Evolutionary conservation across 2,888 invertebrate species (phyloP).

Genomic region (Pyrrhia umbra): DNA sequence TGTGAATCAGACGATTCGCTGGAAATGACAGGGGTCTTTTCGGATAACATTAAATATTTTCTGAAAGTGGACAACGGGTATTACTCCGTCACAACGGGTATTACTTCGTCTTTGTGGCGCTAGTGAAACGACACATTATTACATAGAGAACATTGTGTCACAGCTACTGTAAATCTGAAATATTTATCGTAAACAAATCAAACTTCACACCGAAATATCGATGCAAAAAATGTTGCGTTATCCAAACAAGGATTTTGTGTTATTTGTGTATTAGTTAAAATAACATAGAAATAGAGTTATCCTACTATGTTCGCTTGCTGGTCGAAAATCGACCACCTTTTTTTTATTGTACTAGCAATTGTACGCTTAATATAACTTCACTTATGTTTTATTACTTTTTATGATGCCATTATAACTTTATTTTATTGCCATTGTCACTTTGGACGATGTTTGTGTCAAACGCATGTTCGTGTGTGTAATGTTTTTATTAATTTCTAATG

Average conservation of each 20-base stretch:
- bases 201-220: slow-evolving; percentile 21
- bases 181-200: slow-evolving; percentile 42
- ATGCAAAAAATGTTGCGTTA: slow-evolving; percentile 16
- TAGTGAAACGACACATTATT: slow-evolving; percentile 43
- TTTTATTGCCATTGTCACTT: too few relatives aligned
- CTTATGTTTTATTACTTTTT: too few relatives aligned
- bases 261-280: slow-evolving; percentile 17
- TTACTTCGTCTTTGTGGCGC: slow-evolving; percentile 48
- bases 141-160: slow-evolving; percentile 32
- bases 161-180: slow-evolving; percentile 19
- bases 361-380: too few relatives aligned
- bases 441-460: too few relatives aligned
- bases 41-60: slow-evolving; percentile 71
- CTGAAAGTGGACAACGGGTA: slow-evolving; percentile 65
- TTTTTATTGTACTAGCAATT: too few relatives aligned
- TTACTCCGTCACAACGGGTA: slow-evolving; percentile 35
- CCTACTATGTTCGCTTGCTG: too few relatives aligned
- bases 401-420: too few relatives aligned
- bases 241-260: slow-evolving; percentile 22
- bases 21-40: slow-evolving; percentile 73
- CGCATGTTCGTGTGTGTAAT: too few relatives aligned
- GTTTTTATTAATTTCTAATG: too few relatives aligned
- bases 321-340: too few relatives aligned
- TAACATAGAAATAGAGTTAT: too few relatives aligned
- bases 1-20: slow-evolving; percentile 73